Conservation (phyloP, 2,797 vertebrate species). For the Orientallactaga sibirica region DNA sequence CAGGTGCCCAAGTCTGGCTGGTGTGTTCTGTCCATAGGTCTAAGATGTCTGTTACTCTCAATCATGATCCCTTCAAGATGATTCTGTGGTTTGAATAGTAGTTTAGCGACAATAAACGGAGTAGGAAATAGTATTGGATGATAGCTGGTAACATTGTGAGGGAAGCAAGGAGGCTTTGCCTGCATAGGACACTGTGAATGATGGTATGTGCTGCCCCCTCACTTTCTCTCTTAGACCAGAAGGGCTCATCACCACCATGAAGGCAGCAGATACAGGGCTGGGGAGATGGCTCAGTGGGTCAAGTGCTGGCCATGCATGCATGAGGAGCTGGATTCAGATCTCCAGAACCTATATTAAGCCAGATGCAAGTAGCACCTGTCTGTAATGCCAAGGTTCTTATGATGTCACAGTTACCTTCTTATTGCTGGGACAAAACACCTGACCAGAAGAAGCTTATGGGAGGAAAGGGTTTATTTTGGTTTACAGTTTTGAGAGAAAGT, state of each 20-base stretch:
- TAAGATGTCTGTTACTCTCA: neutral
- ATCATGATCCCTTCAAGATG: constrained; percentile 1
- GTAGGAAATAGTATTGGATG: neutral
- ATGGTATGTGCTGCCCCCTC: constrained; percentile 42
- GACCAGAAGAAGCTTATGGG: no score
- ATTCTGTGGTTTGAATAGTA: constrained; percentile 8
- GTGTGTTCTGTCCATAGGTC: neutral
- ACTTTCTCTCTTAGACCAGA: constrained; percentile 49
- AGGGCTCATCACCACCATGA: constrained; percentile 62
- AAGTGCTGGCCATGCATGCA: no score
- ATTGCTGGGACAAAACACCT: no score
- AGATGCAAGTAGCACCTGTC: no score
- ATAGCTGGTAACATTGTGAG: neutral
- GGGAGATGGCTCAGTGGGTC: no score
- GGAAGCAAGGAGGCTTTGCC: constrained; percentile 45
- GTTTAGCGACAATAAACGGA: neutral
- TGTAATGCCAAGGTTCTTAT: no score
- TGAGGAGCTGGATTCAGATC: no score
- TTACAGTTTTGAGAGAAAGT: no score
- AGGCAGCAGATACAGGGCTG: neutral
- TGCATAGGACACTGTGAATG: constrained; percentile 24
- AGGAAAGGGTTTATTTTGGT: no score
- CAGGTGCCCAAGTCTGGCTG: neutral
- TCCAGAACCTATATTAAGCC: no score
- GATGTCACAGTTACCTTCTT: no score